Evolutionary conservation across 2,888 invertebrate genomes (phyloP), one percentile per base, ranked within the genome.

Genomic region (Melieria crassipennis): DNA sequence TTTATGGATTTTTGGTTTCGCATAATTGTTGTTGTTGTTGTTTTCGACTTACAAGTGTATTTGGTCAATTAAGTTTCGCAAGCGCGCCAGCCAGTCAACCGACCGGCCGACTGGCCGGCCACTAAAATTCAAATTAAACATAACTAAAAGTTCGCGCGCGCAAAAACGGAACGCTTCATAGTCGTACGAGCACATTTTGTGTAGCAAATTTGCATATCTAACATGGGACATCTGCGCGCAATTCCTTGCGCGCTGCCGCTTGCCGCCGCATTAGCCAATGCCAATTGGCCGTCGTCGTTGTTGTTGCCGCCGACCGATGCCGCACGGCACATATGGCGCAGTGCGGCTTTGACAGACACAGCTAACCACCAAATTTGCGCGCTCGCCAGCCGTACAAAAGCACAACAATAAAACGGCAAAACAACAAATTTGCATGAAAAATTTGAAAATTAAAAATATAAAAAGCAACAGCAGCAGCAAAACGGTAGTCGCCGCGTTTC

Each of bases 181-280:
- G 50, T 47, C 55, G 58, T 9, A 50, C 42, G 50, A 48, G 64
- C 10, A 43, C 13, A 70, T 62, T 72, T 67, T 47, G 63, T 65
- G 58, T 47, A 63, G 47, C 70, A 72, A 74, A 76, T 76, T 74
- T 74, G 75, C 75, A 76, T 76, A 76, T 76, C 74, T 69, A 72
- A 71, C 60, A 30, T 69, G 63, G 64, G 58, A 71, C 72, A 73
- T 76, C 75, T 71, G 72, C 30, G 63, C 58, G 65, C 52, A 63
- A 30, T 30, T 56, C 13, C 13, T 56, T 56, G 9, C 13, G 9
- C 30, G n/a, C 43, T 10, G n/a, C 11, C 10, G 3, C 10, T 42
- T 42, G 4, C 42, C 30, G 30, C 30, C 30, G 30, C 30, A 30
- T 30, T 30, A 30, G 30, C 30, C 30, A 30, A 30, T 30, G 30